Base-by-base conservation (phyloP, 2,797 vertebrate species). In the Scolopax bukidnonensis region DNA sequence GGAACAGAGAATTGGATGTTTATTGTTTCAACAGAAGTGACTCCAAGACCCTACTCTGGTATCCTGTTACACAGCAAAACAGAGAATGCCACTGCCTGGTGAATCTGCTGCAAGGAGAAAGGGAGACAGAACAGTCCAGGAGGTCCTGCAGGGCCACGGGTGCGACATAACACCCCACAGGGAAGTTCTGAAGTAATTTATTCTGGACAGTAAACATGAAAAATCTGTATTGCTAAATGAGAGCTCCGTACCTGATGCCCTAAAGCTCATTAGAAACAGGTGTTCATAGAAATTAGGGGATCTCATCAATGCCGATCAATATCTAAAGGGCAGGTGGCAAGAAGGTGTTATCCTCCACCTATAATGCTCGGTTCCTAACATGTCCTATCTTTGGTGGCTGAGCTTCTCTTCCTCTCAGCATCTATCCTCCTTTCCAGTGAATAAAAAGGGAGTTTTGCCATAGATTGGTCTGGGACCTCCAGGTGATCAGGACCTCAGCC, bases 61-160 rank as follows among this genome's bases (percentile, higher is more conserved):
- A 48, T 27, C 10, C 25, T 12, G 10, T 28, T 28, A 23, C 1
- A 6, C 27, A 13, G 14, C 28, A 68, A 41, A 68, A 20, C 41
- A 56, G 32, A 11, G 24, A 33, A 40, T 50, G 41, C 16, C 17
- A 9, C 48, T 61, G 20, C n/a, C 67, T 36, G 6, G 33, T 32
- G 38, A 59, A 74, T 25, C 61, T 71, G 16, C 20, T 64, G 11
- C 21, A 47, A 43, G 63, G 27, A 63, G 33, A 28, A 59, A 59
- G 21, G 4, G 21, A 84, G 67, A 47, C 30, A 60, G 71, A 84
- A 68, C 3, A 59, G 10, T 50, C 77, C 38, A 9, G 4, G 7
- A 9, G 6, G 2, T 54, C 16, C 12, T 59, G 36, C 25, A 70
- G 23, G 8, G 8, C 5, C 27, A 13, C 0, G 0, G 16, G 27